A percentile compares a stretch with the other conserved stretches of the same genome.
Evolutionary conservation across 2,113 vertebrate species (phyloP).

Genomic region (Channa maculata): DNA sequence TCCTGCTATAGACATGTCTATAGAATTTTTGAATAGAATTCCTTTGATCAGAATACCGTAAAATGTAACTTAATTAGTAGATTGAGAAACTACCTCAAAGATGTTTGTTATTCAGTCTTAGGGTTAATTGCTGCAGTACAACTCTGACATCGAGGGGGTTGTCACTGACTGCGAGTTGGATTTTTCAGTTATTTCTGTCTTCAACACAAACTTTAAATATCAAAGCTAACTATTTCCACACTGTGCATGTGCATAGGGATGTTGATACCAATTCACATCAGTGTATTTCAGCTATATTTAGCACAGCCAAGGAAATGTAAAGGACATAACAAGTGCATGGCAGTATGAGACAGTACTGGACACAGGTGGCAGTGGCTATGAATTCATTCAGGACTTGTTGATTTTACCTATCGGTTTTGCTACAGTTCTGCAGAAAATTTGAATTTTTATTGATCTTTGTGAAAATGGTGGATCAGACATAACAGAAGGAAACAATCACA

Average conservation of each 20-base stretch:
- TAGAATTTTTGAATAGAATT: background rate
- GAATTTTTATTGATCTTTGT: background rate
- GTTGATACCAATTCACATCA: background rate
- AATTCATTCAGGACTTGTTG: background rate
- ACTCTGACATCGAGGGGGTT: background rate
- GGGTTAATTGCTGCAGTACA: background rate
- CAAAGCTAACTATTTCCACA: constrained; percentile 10
- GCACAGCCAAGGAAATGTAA: background rate
- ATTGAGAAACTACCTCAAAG: background rate
- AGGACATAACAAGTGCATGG: background rate
- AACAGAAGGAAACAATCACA: no score
- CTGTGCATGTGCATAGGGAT: background rate
- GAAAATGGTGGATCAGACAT: background rate
- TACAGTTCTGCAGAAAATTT: no score
- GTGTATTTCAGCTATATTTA: background rate
- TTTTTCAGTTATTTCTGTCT: constrained; percentile 18
- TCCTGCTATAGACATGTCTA: background rate
- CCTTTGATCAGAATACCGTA: no score
- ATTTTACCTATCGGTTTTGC: no score
- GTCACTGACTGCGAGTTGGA: background rate
- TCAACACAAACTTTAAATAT: constrained; percentile 10
- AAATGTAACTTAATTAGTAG: no score
- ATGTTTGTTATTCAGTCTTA: background rate
- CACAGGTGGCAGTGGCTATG: background rate
- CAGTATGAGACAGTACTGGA: background rate